Evolutionary conservation across 2,797 vertebrate species (phyloP).

Genomic region (Natrix natrix): DNA sequence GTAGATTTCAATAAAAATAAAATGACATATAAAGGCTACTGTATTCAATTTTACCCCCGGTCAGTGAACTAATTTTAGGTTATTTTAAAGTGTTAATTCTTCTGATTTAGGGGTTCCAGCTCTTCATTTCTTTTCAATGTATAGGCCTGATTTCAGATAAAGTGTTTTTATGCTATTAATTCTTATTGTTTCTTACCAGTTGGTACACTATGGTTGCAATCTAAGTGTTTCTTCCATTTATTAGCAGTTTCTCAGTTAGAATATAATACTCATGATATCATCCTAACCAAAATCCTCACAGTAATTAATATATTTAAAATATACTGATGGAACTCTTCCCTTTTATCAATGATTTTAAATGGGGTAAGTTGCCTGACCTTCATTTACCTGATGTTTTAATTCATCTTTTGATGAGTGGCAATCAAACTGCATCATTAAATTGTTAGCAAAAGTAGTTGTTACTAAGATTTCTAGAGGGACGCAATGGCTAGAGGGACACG

Average conservation of each 20-base stretch:
- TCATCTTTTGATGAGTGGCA: not conserved
- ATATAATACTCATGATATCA: slow-evolving; percentile 48
- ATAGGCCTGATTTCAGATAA: slow-evolving; percentile 60
- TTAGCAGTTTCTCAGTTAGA: slow-evolving; percentile 45
- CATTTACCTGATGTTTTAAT: not conserved
- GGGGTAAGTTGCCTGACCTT: not conserved
- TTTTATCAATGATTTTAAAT: rapidly evolving
- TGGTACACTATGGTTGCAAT: slow-evolving; percentile 30
- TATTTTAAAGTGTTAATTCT: slow-evolving; percentile 59
- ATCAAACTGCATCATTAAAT: not conserved
- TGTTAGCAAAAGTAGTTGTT: not conserved
- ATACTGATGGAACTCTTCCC: slow-evolving; percentile 14
- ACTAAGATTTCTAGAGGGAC: not conserved
- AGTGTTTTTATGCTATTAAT: slow-evolving; percentile 48
- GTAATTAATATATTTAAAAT: slow-evolving; percentile 30
- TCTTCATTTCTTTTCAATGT: slow-evolving; percentile 62
- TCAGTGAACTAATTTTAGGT: slow-evolving; percentile 59
- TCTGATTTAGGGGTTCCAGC: slow-evolving; percentile 64
- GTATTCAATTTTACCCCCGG: slow-evolving; percentile 61
- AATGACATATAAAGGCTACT: slow-evolving; percentile 37
- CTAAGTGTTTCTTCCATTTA: slow-evolving; percentile 41
- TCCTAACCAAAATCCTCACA: slow-evolving; percentile 30
- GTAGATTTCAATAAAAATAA: slow-evolving; percentile 48
- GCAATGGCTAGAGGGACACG: too few relatives aligned
- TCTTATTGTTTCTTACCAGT: slow-evolving; percentile 47